Conservation (phyloP, 2,888 invertebrate species). For the Hypolimnas misippus region DNA sequence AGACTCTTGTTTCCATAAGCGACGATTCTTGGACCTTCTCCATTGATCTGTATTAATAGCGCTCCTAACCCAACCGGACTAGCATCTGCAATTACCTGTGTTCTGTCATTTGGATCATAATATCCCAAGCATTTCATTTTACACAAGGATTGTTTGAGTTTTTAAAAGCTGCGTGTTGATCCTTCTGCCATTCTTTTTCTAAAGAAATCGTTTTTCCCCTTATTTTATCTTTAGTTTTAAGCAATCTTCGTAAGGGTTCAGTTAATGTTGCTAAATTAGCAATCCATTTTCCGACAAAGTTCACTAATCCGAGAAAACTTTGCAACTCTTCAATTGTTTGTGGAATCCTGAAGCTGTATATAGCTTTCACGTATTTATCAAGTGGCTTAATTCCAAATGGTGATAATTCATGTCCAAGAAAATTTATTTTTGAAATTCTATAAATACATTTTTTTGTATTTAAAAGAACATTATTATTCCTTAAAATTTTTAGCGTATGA, state of each 20-base stretch:
- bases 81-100: slow-evolving; percentile 44
- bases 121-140: slow-evolving; percentile 38
- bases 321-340: slow-evolving; percentile 35
- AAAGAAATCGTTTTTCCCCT: slow-evolving; percentile 27
- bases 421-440: slow-evolving; percentile 46
- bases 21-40: slow-evolving; percentile 44
- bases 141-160: slow-evolving; percentile 31
- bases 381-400: slow-evolving; percentile 48
- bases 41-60: slow-evolving; percentile 38
- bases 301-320: slow-evolving; percentile 42
- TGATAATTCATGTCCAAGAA: slow-evolving; percentile 41
- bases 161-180: slow-evolving; percentile 40
- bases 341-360: slow-evolving; percentile 42
- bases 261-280: slow-evolving; percentile 39
- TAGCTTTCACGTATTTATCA: slow-evolving; percentile 46
- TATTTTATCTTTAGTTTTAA: slow-evolving; percentile 25
- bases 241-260: slow-evolving; percentile 33
- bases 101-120: slow-evolving; percentile 39
- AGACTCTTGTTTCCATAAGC: slow-evolving; percentile 47
- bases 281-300: slow-evolving; percentile 41
- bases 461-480: slow-evolving; percentile 41
- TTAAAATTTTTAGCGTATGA: slow-evolving; percentile 42
- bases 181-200: slow-evolving; percentile 22
- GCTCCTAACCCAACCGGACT: slow-evolving; percentile 44
- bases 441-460: slow-evolving; percentile 41